Evolutionary conservation across 1,140 invertebrate genomes (phyloP).

Genomic region (Oryzaephilus surinamensis): DNA sequence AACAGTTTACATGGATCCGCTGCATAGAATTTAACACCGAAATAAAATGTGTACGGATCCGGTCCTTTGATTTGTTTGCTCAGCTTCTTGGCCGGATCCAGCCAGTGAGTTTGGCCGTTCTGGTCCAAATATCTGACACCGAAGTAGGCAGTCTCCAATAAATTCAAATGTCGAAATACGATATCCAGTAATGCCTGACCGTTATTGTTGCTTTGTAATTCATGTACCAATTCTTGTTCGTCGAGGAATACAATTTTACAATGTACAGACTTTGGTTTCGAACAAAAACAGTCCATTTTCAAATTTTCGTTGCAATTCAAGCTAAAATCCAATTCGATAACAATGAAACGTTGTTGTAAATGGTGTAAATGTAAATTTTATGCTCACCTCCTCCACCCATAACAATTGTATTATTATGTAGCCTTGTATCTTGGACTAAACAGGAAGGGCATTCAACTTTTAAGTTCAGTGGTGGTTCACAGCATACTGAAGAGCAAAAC

Average conservation of each 20-base stretch:
- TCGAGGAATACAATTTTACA: constrained; percentile 54
- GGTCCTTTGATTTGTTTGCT: constrained; percentile 64
- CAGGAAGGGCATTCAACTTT: too few relatives aligned
- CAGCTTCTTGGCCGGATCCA: constrained; percentile 75
- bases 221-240: constrained; percentile 53
- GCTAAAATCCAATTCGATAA: too few relatives aligned
- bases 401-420: too few relatives aligned
- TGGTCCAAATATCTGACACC: constrained; percentile 80
- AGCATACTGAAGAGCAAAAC: too few relatives aligned
- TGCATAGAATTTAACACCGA: constrained; percentile 98
- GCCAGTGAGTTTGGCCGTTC: constrained; percentile 84
- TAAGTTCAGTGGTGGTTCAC: too few relatives aligned
- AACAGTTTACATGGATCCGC: constrained; percentile 92
- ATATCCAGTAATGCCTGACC: constrained; percentile 80
- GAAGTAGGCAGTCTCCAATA: constrained; percentile 88
- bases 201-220: constrained; percentile 40
- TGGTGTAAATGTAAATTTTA: too few relatives aligned
- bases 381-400: too few relatives aligned
- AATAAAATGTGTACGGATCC: constrained; percentile 84
- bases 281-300: constrained; percentile 37
- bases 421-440: too few relatives aligned
- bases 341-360: too few relatives aligned
- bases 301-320: too few relatives aligned
- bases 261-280: constrained; percentile 39
- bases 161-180: constrained; percentile 80